Conservation (phyloP, 92 coral and sea anemone genomes). For the Pocillopora grandis region DNA sequence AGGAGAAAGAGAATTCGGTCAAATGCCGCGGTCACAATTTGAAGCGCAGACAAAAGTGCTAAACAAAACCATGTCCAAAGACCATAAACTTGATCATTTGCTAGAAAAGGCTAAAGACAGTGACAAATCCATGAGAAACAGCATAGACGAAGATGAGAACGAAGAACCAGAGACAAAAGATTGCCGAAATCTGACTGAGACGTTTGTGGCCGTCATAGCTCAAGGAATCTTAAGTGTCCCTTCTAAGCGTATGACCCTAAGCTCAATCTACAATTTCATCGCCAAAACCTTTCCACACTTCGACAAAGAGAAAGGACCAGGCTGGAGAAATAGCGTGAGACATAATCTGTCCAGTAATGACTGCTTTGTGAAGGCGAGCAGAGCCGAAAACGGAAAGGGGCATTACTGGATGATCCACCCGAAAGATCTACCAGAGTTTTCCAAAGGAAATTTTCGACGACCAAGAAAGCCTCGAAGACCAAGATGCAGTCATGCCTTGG, state of each 20-base stretch:
- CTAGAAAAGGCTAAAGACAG: slow-evolving; percentile 35
- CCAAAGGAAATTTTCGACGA: slow-evolving; percentile 95
- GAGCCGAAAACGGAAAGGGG: slow-evolving; percentile 99
- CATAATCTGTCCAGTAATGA: slow-evolving; percentile 99
- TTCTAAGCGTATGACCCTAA: slow-evolving; percentile 94
- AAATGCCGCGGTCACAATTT: slow-evolving; percentile 33
- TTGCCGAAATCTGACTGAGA: slow-evolving; percentile 75
- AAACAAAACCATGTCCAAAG: slow-evolving; percentile 11
- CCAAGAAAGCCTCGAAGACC: slow-evolving; percentile 95
- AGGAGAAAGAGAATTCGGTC: slow-evolving; percentile 58
- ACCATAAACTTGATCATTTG: slow-evolving; percentile 23
- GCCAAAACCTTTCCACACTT: slow-evolving; percentile 93
- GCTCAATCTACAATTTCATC: slow-evolving; percentile 92
- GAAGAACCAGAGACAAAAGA: slow-evolving; percentile 65
- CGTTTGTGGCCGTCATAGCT: slow-evolving; percentile 98
- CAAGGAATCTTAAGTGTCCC: slow-evolving; percentile 95
- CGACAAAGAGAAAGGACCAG: slow-evolving; percentile 98
- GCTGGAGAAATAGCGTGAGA: slow-evolving; percentile 98
- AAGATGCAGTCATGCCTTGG: slow-evolving; percentile 76
- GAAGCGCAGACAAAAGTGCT: slow-evolving; percentile 28
- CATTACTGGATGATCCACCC: slow-evolving; percentile 99
- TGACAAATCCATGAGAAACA: background rate
- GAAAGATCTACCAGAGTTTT: slow-evolving; percentile 97
- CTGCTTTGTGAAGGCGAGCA: slow-evolving; percentile 98
- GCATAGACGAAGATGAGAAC: slow-evolving; percentile 47